Percentiles rank a stretch among this genome's conserved stretches.
Evolutionary conservation across 2,113 vertebrate species (phyloP).

Genomic region (Numenius arquata): DNA sequence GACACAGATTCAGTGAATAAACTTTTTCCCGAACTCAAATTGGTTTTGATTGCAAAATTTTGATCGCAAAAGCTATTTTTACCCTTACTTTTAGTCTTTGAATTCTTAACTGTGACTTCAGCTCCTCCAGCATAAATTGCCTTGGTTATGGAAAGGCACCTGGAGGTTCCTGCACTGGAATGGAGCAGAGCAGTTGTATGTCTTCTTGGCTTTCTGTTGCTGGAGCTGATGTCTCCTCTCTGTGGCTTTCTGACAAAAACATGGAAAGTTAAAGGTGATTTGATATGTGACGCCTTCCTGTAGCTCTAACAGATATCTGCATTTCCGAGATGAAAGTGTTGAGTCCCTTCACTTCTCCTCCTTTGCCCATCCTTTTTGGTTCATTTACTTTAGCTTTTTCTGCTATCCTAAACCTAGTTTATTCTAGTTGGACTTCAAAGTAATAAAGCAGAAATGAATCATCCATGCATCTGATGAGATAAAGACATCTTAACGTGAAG

Average conservation of each 20-base stretch:
- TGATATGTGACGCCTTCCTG: not conserved
- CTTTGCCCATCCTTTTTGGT: not conserved
- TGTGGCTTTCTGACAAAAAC: not conserved
- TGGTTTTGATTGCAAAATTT: not conserved
- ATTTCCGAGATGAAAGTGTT: not conserved
- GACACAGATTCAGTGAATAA: not conserved
- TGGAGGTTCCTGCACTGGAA: not conserved
- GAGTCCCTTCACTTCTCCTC: not conserved
- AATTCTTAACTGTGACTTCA: not conserved
- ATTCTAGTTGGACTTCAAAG: conserved; percentile 31
- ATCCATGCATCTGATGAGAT: conserved; percentile 42
- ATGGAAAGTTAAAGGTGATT: not conserved
- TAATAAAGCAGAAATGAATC: conserved; percentile 37
- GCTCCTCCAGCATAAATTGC: not conserved
- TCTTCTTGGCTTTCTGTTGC: not conserved
- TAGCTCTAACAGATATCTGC: not conserved
- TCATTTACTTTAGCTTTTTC: not conserved
- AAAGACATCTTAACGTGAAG: conserved; percentile 15
- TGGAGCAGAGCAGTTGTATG: not conserved
- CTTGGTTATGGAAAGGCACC: not conserved
- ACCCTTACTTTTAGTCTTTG: not conserved
- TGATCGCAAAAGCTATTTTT: not conserved
- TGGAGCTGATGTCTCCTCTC: not conserved
- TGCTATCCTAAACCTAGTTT: not conserved
- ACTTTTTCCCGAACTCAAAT: not conserved